Evolutionary conservation across 2,113 vertebrate genomes (phyloP).

Genomic region (Syngnathus typhle): DNA sequence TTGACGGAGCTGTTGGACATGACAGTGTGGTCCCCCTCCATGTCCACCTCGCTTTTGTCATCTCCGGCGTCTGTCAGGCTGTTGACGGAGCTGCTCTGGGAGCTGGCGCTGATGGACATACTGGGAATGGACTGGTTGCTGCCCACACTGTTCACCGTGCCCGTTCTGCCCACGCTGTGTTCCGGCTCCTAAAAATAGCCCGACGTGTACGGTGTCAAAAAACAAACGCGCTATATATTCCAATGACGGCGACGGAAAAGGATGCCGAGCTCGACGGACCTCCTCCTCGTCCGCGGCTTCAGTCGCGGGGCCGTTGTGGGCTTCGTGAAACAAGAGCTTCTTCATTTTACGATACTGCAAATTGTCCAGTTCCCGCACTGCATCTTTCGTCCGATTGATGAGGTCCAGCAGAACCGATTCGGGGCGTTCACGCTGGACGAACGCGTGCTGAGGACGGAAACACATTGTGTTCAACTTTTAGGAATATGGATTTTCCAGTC

Average conservation of each 20-base stretch:
- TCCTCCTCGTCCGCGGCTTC: conserved; percentile 95
- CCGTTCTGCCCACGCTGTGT: conserved; percentile 82
- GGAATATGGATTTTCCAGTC: background rate
- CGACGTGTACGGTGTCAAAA: conserved; percentile 1
- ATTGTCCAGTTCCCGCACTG: conserved; percentile 96
- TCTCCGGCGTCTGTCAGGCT: conserved; percentile 92
- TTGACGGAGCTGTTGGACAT: conserved; percentile 98
- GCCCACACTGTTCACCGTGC: conserved; percentile 97
- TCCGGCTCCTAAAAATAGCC: conserved; percentile 81
- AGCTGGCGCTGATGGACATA: conserved; percentile 99
- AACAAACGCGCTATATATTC: background rate
- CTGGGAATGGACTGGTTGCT: conserved; percentile 99
- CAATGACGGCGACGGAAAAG: conserved; percentile 6
- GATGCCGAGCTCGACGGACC: conserved; percentile 63
- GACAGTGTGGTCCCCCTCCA: conserved; percentile 94
- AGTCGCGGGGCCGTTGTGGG: conserved; percentile 87
- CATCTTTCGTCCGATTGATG: conserved; percentile 96
- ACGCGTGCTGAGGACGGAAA: conserved; percentile 80
- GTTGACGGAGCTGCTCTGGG: conserved; percentile 98
- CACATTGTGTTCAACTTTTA: background rate
- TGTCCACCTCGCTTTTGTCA: conserved; percentile 92
- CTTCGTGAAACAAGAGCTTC: conserved; percentile 97
- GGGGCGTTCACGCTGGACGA: conserved; percentile 88
- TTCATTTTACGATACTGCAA: conserved; percentile 99
- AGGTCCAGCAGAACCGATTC: conserved; percentile 96